phyloP scores from a whole-genome alignment of 2,888 invertebrate species.

The Sarcophaga variegata region DNA sequence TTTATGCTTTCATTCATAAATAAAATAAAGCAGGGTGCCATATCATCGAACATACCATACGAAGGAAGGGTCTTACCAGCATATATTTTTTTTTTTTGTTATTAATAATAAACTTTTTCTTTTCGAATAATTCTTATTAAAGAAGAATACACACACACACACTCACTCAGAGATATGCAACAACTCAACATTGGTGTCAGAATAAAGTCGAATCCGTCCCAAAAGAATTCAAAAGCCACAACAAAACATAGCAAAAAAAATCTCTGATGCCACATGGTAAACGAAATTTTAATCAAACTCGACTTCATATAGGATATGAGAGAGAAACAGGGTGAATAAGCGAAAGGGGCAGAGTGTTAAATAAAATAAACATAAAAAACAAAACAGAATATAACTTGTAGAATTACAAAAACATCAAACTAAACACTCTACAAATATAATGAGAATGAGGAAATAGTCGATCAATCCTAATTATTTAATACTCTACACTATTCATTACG shows the following conservation, averaged over 20 bases:
- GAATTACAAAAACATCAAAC: slow-evolving; percentile 16
- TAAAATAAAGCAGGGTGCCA: too few relatives aligned
- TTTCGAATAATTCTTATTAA: background rate
- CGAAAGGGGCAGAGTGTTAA: slow-evolving; percentile 37
- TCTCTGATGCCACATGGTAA: slow-evolving; percentile 46
- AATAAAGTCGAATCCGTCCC: slow-evolving; percentile 14
- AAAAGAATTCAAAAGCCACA: slow-evolving; percentile 13
- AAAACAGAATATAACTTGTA: background rate
- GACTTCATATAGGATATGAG: background rate
- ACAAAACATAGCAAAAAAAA: background rate
- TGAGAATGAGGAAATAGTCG: too few relatives aligned
- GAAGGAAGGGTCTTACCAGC: too few relatives aligned
- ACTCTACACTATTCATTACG: too few relatives aligned
- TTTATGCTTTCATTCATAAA: too few relatives aligned
- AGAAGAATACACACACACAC: background rate
- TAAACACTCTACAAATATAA: background rate
- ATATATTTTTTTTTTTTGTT: background rate
- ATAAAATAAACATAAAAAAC: slow-evolving; percentile 56
- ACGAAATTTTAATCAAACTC: slow-evolving; percentile 58
- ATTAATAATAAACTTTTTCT: slow-evolving; percentile 51
- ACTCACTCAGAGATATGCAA: background rate
- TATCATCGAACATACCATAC: too few relatives aligned
- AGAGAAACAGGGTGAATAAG: background rate
- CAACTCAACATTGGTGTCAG: background rate
- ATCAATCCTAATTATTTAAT: too few relatives aligned